phyloP scores from a whole-genome alignment of 1,140 invertebrate genomes.

The Drosophila nebulosa region DNA sequence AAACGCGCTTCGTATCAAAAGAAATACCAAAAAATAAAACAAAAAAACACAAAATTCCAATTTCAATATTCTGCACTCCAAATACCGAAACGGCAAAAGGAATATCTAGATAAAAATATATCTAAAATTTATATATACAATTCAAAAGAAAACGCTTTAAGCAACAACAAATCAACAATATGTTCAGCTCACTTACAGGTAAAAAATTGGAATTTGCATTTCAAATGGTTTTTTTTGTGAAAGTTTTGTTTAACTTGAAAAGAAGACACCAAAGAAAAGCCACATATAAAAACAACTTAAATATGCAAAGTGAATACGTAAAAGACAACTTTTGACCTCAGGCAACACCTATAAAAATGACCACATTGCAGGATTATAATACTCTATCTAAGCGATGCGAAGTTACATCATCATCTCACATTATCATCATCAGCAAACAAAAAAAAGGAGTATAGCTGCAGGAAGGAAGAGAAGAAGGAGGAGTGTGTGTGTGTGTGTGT shows the following conservation, averaged over 20 bases:
- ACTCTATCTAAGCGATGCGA: background rate
- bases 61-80: constrained; percentile 16
- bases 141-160: constrained; percentile 12
- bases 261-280: constrained; percentile 1
- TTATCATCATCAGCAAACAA: background rate
- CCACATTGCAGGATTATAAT: constrained; percentile 22
- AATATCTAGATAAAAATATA: constrained; percentile 25
- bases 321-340: constrained; percentile 5
- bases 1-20: constrained; percentile 59
- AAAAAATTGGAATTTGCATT: constrained; percentile 28
- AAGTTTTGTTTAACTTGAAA: constrained; percentile 53
- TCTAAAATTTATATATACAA: constrained; percentile 19
- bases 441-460: no score
- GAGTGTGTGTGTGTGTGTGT: constrained; percentile 1
- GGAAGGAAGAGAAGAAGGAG: background rate
- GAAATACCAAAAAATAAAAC: constrained; percentile 36
- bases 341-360: constrained; percentile 16
- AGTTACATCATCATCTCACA: constrained; percentile 40
- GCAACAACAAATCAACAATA: constrained; percentile 48
- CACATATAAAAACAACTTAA: no score
- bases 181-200: constrained; percentile 77
- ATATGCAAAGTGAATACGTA: constrained; percentile 6
- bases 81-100: constrained; percentile 4
- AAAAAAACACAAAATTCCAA: constrained; percentile 9
- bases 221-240: constrained; percentile 40